Base-by-base conservation (phyloP, 2,797 vertebrate genomes). In the Peromyscus eremicus region DNA sequence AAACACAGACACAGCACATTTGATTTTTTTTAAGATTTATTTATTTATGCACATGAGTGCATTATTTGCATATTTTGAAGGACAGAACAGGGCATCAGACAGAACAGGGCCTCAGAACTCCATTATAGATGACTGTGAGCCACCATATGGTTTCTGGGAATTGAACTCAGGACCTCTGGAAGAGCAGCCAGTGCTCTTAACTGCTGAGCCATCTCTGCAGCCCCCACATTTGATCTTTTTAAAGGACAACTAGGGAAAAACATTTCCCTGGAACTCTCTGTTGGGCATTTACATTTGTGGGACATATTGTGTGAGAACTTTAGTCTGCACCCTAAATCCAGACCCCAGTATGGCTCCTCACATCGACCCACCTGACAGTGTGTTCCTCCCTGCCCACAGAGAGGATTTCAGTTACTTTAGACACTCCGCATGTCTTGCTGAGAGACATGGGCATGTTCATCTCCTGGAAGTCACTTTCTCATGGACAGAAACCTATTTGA, bases 401-500 rank as follows among this genome's bases (percentile, higher is more conserved):
- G 27, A 32, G 32, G n/a, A 49, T 8, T 0, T 25, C 23, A 19
- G 80, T 9, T 64, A 11, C 29, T 79, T 29, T 76, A 23, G n/a
- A 37, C 46, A 14, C n/a, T 55, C 14, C 3, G 37, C 12, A 43
- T 40, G 83, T 94, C 83, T 87, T 17, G 3, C 11, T 40, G 46
- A 5, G 25, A 10, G 46, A 64, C 57, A 37, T 0, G 14, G 57
- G 40, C 21, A 0, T 34, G 34, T 5, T 68, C 60, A 27, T 32
- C 57, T 94, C 52, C 27, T 79, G 43, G 85, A 64, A 76, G n/a
- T 81, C 16, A 70, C 49, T 85, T 73, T 73, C 66, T 68, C 75
- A 64, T 12, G 80, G 71, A 71, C 60, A 91, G 88, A 96, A 86
- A 93, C 10, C 23, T 43, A 52, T 29, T n/a, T 70, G 64, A 89